phyloP scores from a whole-genome alignment of 1,140 invertebrate genomes.

The Drepana arcuata region DNA sequence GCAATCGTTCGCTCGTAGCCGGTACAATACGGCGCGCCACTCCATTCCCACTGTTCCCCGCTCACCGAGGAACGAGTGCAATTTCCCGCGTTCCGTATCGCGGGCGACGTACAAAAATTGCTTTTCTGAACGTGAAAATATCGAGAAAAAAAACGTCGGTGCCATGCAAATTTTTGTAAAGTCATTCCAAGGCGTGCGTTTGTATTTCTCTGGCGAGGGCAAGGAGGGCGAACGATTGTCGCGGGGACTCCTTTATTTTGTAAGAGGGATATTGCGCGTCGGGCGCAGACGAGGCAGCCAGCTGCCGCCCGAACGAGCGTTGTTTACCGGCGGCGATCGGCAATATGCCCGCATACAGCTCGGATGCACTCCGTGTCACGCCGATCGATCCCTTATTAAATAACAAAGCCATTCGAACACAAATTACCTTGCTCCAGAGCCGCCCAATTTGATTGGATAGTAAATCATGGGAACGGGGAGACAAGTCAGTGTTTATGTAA shows the following conservation, averaged over 20 bases:
- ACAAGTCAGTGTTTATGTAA: conserved; percentile 19
- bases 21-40: conserved; percentile 43
- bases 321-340: conserved; percentile 45
- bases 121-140: conserved; percentile 67
- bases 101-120: conserved; percentile 67
- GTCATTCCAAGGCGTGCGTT: conserved; percentile 67
- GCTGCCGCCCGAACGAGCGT: conserved; percentile 29
- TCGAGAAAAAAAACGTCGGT: conserved; percentile 55
- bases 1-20: conserved; percentile 44
- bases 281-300: conserved; percentile 45
- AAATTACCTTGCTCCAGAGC: too few species aligned
- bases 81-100: conserved; percentile 66
- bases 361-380: conserved; percentile 22
- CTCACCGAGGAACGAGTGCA: conserved; percentile 48
- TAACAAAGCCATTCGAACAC: too few species aligned
- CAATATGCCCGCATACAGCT: conserved; percentile 38
- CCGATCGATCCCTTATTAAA: conserved; percentile 31
- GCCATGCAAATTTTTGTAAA: conserved; percentile 70
- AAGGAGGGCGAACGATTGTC: conserved; percentile 63
- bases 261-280: conserved; percentile 67
- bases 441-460: conserved; percentile 4
- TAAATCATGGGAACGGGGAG: conserved; percentile 13
- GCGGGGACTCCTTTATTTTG: conserved; percentile 63
- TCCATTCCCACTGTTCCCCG: conserved; percentile 47
- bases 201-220: conserved; percentile 63